phyloP scores from a whole-genome alignment of 2,113 vertebrate species.

The Myanophis thanlyinensis region DNA sequence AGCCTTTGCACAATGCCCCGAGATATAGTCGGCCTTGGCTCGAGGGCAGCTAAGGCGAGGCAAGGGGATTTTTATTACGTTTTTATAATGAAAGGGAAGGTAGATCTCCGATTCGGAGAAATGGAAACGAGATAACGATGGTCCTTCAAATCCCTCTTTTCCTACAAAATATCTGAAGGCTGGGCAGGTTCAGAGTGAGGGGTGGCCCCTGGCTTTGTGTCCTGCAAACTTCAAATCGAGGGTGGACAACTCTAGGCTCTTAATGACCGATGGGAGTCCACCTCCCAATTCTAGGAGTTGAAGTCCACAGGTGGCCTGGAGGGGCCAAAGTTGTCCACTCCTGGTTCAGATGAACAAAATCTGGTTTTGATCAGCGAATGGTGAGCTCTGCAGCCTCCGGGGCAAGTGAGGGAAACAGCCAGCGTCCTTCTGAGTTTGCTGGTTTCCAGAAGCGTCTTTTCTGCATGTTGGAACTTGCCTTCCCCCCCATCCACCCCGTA shows the following conservation, averaged over 20 bases:
- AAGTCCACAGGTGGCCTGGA: no score
- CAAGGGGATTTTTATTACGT: background rate
- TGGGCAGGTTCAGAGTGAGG: background rate
- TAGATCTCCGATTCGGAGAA: background rate
- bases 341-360: background rate
- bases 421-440: background rate
- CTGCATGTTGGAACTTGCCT: background rate
- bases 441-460: background rate
- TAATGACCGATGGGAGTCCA: no score
- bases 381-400: background rate
- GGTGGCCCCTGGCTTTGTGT: background rate
- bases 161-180: background rate
- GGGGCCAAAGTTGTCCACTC: no score
- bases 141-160: background rate
- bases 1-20: background rate
- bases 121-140: background rate
- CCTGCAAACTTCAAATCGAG: background rate
- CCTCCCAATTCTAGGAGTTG: no score
- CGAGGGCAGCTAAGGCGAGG: background rate
- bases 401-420: no score
- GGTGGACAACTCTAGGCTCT: no score
- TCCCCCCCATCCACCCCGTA: no score
- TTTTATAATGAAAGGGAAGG: background rate
- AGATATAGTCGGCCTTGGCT: background rate
- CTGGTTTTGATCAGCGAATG: background rate